Conservation (phyloP, 2,888 invertebrate genomes). For the Drosophila phalerata region DNA sequence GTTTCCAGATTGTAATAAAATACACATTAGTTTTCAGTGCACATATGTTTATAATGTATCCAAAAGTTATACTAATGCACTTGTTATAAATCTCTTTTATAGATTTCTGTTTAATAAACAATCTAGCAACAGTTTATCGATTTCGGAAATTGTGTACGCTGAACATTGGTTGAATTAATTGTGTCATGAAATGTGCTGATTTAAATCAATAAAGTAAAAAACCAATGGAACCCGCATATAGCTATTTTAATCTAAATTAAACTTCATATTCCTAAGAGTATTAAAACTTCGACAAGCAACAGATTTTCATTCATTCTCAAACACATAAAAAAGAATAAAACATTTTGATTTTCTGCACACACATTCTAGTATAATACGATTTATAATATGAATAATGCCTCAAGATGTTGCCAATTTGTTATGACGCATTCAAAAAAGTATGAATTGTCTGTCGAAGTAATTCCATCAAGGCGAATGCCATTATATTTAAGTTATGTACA, state of each 20-base stretch:
- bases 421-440: slow-evolving; percentile 11
- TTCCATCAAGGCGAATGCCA: slow-evolving; percentile 30
- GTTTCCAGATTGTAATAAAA: background rate
- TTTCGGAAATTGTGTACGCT: slow-evolving; percentile 1
- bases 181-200: background rate
- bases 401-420: slow-evolving; percentile 26
- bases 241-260: too few relatives aligned
- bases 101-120: slow-evolving; percentile 33
- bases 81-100: slow-evolving; percentile 31
- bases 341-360: background rate
- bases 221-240: too few relatives aligned
- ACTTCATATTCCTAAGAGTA: too few relatives aligned
- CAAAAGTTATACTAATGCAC: slow-evolving; percentile 11
- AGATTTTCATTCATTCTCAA: too few relatives aligned
- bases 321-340: too few relatives aligned
- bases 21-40: background rate
- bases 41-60: background rate
- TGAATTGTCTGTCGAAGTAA: slow-evolving; percentile 11
- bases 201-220: too few relatives aligned
- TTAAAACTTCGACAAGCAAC: too few relatives aligned
- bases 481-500: slow-evolving; percentile 21
- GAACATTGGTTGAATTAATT: background rate
- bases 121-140: slow-evolving; percentile 6
- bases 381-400: slow-evolving; percentile 12
- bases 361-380: slow-evolving; percentile 2